Percentiles rank a stretch among this genome's conserved stretches.
Evolutionary conservation across 2,113 vertebrate species (phyloP).

Genomic region (Petrocephalus microphthalmus): DNA sequence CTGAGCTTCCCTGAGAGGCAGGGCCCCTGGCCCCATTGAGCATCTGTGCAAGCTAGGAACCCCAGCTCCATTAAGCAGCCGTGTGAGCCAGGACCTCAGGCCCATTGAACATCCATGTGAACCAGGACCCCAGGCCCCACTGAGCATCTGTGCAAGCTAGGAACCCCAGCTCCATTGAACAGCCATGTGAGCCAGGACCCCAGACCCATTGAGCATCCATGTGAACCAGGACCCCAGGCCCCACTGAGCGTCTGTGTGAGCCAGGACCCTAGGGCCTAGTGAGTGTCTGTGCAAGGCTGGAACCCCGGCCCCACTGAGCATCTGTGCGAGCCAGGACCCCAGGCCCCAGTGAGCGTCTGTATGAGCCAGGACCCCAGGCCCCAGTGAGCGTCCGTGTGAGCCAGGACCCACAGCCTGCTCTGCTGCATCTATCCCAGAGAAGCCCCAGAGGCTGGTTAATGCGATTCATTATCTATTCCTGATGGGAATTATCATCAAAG

Average conservation of each 20-base stretch:
- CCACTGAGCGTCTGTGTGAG: background rate
- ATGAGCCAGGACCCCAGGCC: background rate
- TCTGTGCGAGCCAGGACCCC: background rate
- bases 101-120: no score
- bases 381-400: background rate
- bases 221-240: background rate
- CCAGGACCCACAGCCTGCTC: background rate
- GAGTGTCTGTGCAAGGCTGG: fast-evolving
- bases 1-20: background rate
- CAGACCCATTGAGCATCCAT: background rate
- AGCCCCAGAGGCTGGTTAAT: background rate
- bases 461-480: conserved; percentile 6
- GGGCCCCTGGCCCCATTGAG: background rate
- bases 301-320: background rate
- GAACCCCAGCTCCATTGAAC: background rate
- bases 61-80: no score
- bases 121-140: no score
- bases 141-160: no score
- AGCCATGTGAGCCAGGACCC: background rate
- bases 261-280: background rate
- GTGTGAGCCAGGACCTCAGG: no score
- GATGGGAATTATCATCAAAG: conserved; percentile 15
- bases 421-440: background rate
- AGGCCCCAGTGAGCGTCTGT: background rate
- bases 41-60: no score